Evolutionary conservation across 1,140 invertebrate genomes (phyloP).

Genomic region (Scaptomyza graminum): DNA sequence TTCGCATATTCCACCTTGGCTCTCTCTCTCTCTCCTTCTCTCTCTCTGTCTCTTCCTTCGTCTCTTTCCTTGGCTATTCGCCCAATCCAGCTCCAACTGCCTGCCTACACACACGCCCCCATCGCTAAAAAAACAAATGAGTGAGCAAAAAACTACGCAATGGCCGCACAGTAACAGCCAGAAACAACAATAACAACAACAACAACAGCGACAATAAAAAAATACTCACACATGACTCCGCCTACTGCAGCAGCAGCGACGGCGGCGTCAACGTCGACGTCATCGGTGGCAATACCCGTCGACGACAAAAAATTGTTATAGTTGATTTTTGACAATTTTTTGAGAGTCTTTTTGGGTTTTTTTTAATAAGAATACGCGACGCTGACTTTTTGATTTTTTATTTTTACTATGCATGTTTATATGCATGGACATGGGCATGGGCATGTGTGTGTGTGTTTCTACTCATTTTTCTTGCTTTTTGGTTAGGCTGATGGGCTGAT

Average conservation of each 20-base stretch:
- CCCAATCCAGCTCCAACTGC: slow-evolving; percentile 59
- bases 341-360: neutral
- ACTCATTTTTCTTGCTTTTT: slow-evolving; percentile 45
- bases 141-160: slow-evolving; percentile 76
- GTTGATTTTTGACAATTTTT: slow-evolving; percentile 81
- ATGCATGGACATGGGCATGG: slow-evolving; percentile 7
- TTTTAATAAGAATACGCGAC: neutral
- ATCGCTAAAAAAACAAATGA: slow-evolving; percentile 74
- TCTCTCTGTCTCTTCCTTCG: too few relatives aligned
- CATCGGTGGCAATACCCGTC: slow-evolving; percentile 20
- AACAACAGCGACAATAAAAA: slow-evolving; percentile 31
- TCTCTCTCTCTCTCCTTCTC: too few relatives aligned
- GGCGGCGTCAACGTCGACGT: slow-evolving; percentile 18
- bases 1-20: neutral
- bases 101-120: slow-evolving; percentile 75
- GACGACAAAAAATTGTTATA: slow-evolving; percentile 54
- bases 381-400: slow-evolving; percentile 68
- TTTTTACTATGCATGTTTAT: slow-evolving; percentile 44
- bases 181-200: slow-evolving; percentile 24
- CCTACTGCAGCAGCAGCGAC: slow-evolving; percentile 47
- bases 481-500: slow-evolving; percentile 41
- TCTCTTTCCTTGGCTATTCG: slow-evolving; percentile 31
- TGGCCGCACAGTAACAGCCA: slow-evolving; percentile 57
- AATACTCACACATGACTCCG: slow-evolving; percentile 73
- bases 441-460: slow-evolving; percentile 13